Base-by-base conservation (phyloP, 2,888 invertebrate genomes). In the Cyclophora albipunctata region DNA sequence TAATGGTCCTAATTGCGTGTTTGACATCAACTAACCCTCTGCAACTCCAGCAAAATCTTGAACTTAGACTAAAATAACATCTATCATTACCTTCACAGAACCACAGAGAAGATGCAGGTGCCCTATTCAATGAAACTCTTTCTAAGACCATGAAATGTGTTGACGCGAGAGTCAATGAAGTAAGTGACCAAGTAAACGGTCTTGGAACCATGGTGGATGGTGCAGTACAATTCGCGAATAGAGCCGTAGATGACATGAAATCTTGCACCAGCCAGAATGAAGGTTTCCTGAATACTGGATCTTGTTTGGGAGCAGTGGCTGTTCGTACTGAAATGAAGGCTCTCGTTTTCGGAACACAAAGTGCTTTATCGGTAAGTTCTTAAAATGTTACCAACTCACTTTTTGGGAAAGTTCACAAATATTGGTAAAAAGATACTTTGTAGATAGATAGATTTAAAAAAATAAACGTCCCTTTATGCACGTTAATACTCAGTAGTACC, bases 301-400 rank as follows among this genome's bases (percentile, higher is more conserved):
- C 75, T 4, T 88, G 87, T 46, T 64, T 88, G 34, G 80, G 75
- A 42, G 46, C 60, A 3, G 61, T 84, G 2, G 78, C 78, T 37
- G 34, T 84, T 37, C 71, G 69, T 37, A 71, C 77, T n/a, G 77
- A 88, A 65, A 56, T 78, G 46, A 75, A 72, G 49, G 73, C 71
- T 33, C 64, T 70, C 4, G 50, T 66, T 5, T 81, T 74, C 48
- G 49, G 75, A 7, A 65, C 75, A 3, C 75, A 80, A 52, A 79
- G 69, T 59, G 78, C 73, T 48, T 46, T 82, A 37, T 55, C 71
- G 67, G 87, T 87, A 71, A 72, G 71, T 52, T 20, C 20, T 20
- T 20, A 20, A 20, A 20, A 20, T 20, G 20, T 20, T 20, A 20
- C 20, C 20, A 2, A 20, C 20, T 20, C 20, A 20, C 20, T 2